Base-by-base conservation (phyloP, 2,888 invertebrate genomes). In the Operophtera brumata region DNA sequence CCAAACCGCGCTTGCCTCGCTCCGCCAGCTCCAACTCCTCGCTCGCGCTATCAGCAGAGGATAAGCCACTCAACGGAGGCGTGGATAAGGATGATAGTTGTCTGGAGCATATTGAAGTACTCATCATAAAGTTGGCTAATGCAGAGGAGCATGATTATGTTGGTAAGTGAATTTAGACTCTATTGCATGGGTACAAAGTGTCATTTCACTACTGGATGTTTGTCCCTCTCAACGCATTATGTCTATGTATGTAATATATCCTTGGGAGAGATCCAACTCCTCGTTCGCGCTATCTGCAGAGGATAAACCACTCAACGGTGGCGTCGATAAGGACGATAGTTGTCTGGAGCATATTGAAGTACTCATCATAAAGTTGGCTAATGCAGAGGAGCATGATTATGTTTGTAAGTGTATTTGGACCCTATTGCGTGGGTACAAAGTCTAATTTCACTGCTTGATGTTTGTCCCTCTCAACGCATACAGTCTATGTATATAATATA, bases 101-200 rank as follows among this genome's bases (percentile, higher is more conserved):
- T 1, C 43, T 71, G 56, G 87, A 87, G 5, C 74, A 71, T 20
- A 67, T 79, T 1, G 88, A 88, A 49, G 91, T 91, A 54, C 68
- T 87, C 42, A 64, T 91, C 47, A 88, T 91, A 26, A 87, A 84
- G 68, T 68, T 91, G 65, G 80, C 86, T 1, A 82, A 77, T 43
- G 72, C 76, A 3, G 85, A 86, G 48, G 89, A 89, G 48, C 79
- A 80, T 58, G 89, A 89, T 59, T 88, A 86, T 70, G 80, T 90
- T 32, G 90, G 90, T 89, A 46, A 81, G 88, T 74, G 10, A 14
- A 35, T 48, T 37, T 50, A 6, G 28, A 37, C 20, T 37, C 20
- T 46, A 54, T 44, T 40, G n/a, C 26, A n/a, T n/a, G n/a, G n/a
- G n/a, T n/a, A n/a, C n/a, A n/a, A n/a, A n/a, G n/a, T n/a, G n/a